Conservation (phyloP, 2,113 vertebrate species). For the Ginglymostoma cirratum region DNA sequence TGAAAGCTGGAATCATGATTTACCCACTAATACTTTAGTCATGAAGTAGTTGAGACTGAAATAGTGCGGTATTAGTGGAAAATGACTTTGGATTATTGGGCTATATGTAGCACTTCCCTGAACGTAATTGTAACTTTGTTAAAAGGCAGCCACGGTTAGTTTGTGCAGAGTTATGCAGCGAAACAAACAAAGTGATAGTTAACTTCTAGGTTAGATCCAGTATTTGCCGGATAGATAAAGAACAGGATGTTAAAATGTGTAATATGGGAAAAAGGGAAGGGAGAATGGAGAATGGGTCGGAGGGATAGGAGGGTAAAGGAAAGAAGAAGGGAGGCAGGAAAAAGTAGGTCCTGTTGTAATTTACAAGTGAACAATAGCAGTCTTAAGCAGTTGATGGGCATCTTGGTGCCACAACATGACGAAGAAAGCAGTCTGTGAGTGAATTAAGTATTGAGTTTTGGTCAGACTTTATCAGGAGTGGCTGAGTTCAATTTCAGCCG, state of each 20-base stretch:
- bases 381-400: not conserved
- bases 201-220: not conserved
- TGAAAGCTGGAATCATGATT: not conserved
- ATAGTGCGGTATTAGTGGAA: not conserved
- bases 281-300: too few species aligned
- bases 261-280: too few species aligned
- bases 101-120: not conserved
- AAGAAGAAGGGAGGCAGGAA: too few species aligned
- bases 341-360: not conserved
- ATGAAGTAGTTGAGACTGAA: not conserved
- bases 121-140: not conserved
- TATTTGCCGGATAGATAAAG: not conserved
- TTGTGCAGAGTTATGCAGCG: not conserved
- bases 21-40: not conserved
- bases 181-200: not conserved
- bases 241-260: not conserved
- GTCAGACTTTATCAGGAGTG: not conserved
- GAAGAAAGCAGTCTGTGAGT: not conserved
- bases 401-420: not conserved
- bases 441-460: not conserved
- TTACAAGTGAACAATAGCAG: not conserved
- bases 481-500: not conserved
- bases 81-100: not conserved
- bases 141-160: not conserved
- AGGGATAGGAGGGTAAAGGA: too few species aligned